Evolutionary conservation across 2,113 vertebrate species (phyloP).

Genomic region (Bucco capensis): DNA sequence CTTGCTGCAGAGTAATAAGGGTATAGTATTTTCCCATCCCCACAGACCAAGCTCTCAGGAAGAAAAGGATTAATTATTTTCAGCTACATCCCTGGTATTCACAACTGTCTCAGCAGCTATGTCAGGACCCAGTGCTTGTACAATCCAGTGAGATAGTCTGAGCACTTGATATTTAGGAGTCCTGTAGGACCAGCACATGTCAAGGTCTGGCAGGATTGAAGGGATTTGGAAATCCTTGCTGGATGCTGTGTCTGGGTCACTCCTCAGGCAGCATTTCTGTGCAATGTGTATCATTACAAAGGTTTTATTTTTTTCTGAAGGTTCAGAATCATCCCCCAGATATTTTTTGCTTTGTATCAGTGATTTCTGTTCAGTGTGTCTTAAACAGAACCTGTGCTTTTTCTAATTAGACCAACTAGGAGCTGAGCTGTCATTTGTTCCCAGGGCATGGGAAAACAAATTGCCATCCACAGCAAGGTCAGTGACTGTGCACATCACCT

Average conservation of each 20-base stretch:
- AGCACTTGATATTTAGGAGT: not conserved
- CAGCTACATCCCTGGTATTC: not conserved
- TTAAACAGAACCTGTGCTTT: not conserved
- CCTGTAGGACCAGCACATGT: accelerated
- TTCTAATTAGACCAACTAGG: not conserved
- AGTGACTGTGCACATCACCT: not conserved
- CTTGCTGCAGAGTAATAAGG: not conserved
- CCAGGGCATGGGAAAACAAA: not conserved
- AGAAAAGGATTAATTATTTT: not conserved
- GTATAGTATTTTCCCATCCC: accelerated
- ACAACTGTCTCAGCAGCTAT: not conserved
- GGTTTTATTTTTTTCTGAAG: not conserved
- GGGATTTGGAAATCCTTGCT: not conserved
- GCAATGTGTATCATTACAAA: not conserved
- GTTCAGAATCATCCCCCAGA: not conserved
- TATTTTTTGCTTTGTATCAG: accelerated
- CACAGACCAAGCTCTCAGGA: not conserved
- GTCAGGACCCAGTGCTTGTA: accelerated
- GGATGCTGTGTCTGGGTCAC: not conserved
- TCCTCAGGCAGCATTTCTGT: not conserved
- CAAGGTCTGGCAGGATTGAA: not conserved
- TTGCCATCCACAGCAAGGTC: not conserved
- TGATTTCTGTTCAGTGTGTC: not conserved
- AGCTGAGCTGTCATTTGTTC: not conserved
- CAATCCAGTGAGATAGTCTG: not conserved